Percentiles rank a stretch among this genome's conserved stretches.
These are phyloP conservation scores for Silurus asotus DNA, from an alignment of 2,113 vertebrate genomes.

Conservation along the genomic window DNA sequence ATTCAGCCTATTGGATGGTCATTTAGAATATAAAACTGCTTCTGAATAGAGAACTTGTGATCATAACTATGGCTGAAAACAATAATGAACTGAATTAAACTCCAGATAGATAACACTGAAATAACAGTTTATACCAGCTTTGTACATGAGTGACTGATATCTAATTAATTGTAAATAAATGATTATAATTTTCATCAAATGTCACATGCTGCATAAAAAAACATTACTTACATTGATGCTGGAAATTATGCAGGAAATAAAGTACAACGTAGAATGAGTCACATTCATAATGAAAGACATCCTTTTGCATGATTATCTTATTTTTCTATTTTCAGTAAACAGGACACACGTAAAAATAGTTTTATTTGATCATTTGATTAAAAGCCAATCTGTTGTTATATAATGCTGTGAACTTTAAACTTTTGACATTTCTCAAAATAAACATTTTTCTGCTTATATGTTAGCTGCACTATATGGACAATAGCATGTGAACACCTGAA, in stretches of 20 bases:
- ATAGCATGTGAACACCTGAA: too few species aligned
- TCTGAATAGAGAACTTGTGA: neutral
- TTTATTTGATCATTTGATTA: too few species aligned
- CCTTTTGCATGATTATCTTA: neutral
- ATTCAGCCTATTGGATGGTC: too few species aligned
- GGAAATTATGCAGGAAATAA: neutral
- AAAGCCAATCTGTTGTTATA: too few species aligned
- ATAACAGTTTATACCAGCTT: neutral
- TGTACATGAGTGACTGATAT: neutral
- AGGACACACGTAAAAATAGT: neutral
- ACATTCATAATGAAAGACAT: neutral
- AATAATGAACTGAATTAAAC: neutral
- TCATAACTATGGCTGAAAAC: neutral
- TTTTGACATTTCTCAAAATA: too few species aligned
- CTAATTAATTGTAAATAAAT: neutral
- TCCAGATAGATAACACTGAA: neutral
- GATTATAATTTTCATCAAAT: neutral
- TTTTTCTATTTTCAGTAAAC: neutral
- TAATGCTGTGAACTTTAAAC: too few species aligned
- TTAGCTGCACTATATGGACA: too few species aligned
- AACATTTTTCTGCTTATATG: too few species aligned
- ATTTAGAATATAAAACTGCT: neutral
- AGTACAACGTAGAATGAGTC: neutral
- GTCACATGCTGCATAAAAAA: neutral
- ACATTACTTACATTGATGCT: too few species aligned